Evolutionary conservation across 2,113 vertebrate genomes (phyloP), one percentile per base, ranked within the genome.

Genomic region (Brienomyrus brachyistius): DNA sequence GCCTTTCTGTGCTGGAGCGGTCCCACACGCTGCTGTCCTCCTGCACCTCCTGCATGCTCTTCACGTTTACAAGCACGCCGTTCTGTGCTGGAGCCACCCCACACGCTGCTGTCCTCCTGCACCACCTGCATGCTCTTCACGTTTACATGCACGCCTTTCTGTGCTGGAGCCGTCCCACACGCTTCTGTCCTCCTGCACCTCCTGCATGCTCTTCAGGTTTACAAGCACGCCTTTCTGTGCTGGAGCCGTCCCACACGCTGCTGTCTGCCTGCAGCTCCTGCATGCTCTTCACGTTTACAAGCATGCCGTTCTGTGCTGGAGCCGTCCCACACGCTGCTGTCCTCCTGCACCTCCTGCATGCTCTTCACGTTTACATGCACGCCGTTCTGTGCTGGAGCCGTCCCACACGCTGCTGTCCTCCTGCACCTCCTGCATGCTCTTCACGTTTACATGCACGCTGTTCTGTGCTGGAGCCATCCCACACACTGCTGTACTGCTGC

Each of bases 281-380:
- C 21, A n/a, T n/a, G n/a, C n/a, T n/a, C n/a, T n/a, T n/a, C n/a
- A n/a, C n/a, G n/a, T n/a, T n/a, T n/a, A n/a, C n/a, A n/a, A n/a
- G n/a, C n/a, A n/a, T n/a, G n/a, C 40, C 40, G 2, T 40, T 40
- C 40, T 40, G 40, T 40, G 40, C 40, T 40, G 40, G 40, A 2
- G 40, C 40, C 40, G 2, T 2, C 35, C 40, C 40, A 40, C 40
- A 40, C 1, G 40, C 40, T 40, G 40, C 40, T 40, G 40, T 40
- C 40, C 2, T 40, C 11, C 8, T 56, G 82, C 13, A 35, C 43
- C 90, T 84, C 89, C 89, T 77, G 87, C 21, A 88, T 50, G 23
- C 85, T 84, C 88, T 1, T 15, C 15, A 80, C 86, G 87, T 90
- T 90, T 88, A 86, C 89, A 91, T 74, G 45, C 80, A 84, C 9